phyloP scores from a whole-genome alignment of 2,797 vertebrate species.

The Myoxocephalus aenaeus region DNA sequence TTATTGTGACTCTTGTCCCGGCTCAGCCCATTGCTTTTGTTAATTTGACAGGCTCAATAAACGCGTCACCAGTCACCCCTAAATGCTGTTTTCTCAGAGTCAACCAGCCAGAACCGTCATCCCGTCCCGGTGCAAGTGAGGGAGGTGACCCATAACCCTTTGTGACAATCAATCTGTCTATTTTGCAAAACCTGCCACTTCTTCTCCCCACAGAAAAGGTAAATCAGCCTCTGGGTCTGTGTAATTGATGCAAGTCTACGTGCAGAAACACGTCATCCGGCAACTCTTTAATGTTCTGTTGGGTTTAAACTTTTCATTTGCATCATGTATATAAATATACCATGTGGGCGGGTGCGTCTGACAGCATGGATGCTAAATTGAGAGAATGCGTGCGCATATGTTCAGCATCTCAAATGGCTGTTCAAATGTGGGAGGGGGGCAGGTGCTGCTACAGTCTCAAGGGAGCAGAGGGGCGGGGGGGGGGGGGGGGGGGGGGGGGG shows the following conservation, averaged over 20 bases:
- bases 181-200: conserved; percentile 38
- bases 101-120: conserved; percentile 79
- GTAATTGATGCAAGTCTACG: conserved; percentile 28
- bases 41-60: conserved; percentile 86
- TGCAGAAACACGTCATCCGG: conserved; percentile 26
- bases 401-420: conserved; percentile 72
- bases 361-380: conserved; percentile 57
- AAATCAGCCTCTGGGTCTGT: not conserved
- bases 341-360: conserved; percentile 49
- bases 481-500: conserved; percentile 37
- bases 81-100: conserved; percentile 78
- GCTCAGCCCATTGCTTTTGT: conserved; percentile 73
- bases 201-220: not conserved
- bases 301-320: conserved; percentile 37
- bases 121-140: conserved; percentile 60
- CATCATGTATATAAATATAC: conserved; percentile 49
- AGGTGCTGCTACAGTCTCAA: conserved; percentile 73
- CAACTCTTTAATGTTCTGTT: conserved; percentile 35
- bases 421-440: conserved; percentile 74
- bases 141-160: conserved; percentile 75
- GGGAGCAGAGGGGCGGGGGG: conserved; percentile 56
- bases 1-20: conserved; percentile 38
- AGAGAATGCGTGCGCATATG: conserved; percentile 72
- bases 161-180: conserved; percentile 59
- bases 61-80: conserved; percentile 74